These are phyloP conservation scores for zebrafish (Danio rerio) DNA, from an alignment of 2,113 vertebrate species.

Conservation along the genomic window DNA sequence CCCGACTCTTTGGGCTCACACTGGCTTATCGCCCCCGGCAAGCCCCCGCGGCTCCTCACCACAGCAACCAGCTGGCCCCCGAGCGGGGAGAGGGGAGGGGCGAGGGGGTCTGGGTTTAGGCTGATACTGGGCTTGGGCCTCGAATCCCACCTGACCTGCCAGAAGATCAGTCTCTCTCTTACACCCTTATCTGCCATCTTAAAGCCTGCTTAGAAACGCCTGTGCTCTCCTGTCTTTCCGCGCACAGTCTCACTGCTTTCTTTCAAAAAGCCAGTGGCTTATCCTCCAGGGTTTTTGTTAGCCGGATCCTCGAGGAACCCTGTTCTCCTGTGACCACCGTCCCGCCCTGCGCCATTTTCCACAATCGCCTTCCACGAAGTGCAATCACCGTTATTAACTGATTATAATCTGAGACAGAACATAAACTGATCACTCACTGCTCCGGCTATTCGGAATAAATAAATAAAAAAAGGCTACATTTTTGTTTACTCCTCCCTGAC, in stretches of 20 bases:
- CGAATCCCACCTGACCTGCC: slow-evolving; percentile 52
- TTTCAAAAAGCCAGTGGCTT: slow-evolving; percentile 39
- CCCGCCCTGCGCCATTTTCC: slow-evolving; percentile 30
- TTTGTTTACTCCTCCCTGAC: slow-evolving; percentile 57
- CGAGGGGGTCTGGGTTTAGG: slow-evolving; percentile 42
- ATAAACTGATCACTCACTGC: not conserved
- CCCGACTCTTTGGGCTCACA: slow-evolving; percentile 43
- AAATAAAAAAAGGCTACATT: slow-evolving; percentile 50
- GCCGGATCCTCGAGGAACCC: slow-evolving; percentile 23
- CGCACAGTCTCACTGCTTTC: slow-evolving; percentile 19
- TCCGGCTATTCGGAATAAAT: slow-evolving; percentile 17
- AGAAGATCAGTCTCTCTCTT: slow-evolving; percentile 59
- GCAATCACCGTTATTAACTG: slow-evolving; percentile 50
- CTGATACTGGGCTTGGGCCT: slow-evolving; percentile 53
- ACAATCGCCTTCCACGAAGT: slow-evolving; percentile 40
- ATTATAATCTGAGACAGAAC: slow-evolving; percentile 45
- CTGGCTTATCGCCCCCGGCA: slow-evolving; percentile 53
- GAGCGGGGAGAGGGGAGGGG: slow-evolving; percentile 14
- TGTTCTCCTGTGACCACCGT: not conserved
- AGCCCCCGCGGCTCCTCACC: slow-evolving; percentile 44
- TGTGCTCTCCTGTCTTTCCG: slow-evolving; percentile 43
- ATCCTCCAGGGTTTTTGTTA: slow-evolving; percentile 46
- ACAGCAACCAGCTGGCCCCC: slow-evolving; percentile 56
- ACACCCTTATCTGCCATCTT: slow-evolving; percentile 63
- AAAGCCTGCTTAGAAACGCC: slow-evolving; percentile 63